Percentiles rank a stretch among this genome's conserved stretches.
Evolutionary conservation across 2,888 invertebrate species (phyloP).

Genomic region (Caenorhabditis sp.): DNA sequence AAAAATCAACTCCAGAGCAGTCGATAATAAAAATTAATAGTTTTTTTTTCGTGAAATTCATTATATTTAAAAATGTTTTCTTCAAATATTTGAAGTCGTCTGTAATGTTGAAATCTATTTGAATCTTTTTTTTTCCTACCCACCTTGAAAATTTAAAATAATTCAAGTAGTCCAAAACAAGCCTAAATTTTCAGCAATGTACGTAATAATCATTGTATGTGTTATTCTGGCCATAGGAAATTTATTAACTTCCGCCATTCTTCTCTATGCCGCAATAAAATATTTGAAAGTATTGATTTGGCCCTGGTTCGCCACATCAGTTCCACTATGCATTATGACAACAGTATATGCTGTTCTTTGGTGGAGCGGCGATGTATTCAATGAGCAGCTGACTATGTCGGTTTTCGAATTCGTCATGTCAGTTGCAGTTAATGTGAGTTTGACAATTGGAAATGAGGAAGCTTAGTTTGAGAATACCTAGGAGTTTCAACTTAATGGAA

Average conservation of each 20-base stretch:
- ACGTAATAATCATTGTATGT: conserved; percentile 63
- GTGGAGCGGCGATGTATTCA: conserved; percentile 70
- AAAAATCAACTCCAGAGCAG: too few relatives aligned
- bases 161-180: too few relatives aligned
- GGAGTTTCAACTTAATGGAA: too few relatives aligned
- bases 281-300: conserved; percentile 54
- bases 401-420: conserved; percentile 68
- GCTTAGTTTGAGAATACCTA: too few relatives aligned
- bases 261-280: conserved; percentile 63
- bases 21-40: too few relatives aligned
- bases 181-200: conserved; percentile 55
- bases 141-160: too few relatives aligned
- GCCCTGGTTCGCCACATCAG: conserved; percentile 64
- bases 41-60: too few relatives aligned
- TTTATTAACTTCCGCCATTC: conserved; percentile 50
- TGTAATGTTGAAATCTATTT: too few relatives aligned
- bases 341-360: conserved; percentile 68
- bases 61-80: too few relatives aligned
- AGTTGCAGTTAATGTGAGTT: conserved; percentile 52
- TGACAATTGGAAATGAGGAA: not conserved
- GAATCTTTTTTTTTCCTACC: too few relatives aligned
- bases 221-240: conserved; percentile 60
- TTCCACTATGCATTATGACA: conserved; percentile 57
- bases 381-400: conserved; percentile 66
- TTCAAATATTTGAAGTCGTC: too few relatives aligned